These are phyloP conservation scores for Sinocyclocheilus rhinocerous DNA, from an alignment of 2,113 vertebrate genomes.

Conservation along the genomic window DNA sequence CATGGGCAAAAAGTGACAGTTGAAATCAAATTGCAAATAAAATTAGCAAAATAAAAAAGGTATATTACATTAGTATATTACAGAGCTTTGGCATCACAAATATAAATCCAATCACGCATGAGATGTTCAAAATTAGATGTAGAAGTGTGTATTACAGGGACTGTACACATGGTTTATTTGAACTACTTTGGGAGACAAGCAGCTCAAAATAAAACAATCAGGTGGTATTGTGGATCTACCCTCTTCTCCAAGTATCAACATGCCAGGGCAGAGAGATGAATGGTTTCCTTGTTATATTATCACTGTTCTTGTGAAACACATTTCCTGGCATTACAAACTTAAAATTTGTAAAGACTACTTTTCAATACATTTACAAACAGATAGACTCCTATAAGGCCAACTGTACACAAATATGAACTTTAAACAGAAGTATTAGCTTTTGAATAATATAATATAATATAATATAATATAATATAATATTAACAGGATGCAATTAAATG, in stretches of 20 bases:
- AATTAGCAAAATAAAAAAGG: neutral
- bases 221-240: neutral
- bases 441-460: neutral
- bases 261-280: neutral
- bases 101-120: neutral
- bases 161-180: neutral
- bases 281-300: conserved; percentile 11
- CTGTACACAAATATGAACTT: neutral
- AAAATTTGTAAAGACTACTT: neutral
- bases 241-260: conserved; percentile 15
- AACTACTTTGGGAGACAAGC: neutral
- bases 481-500: neutral
- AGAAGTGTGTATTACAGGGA: neutral
- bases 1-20: neutral
- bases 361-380: neutral
- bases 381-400: no score
- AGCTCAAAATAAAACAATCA: neutral
- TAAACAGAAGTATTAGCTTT: no score
- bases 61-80: no score
- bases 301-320: conserved; percentile 24
- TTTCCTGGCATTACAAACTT: neutral
- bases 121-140: neutral
- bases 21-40: neutral
- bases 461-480: neutral
- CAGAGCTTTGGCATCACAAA: neutral